Evolutionary conservation across 2,888 invertebrate genomes (phyloP), one percentile per base, ranked within the genome.

Genomic region (Epinotia bilunana): DNA sequence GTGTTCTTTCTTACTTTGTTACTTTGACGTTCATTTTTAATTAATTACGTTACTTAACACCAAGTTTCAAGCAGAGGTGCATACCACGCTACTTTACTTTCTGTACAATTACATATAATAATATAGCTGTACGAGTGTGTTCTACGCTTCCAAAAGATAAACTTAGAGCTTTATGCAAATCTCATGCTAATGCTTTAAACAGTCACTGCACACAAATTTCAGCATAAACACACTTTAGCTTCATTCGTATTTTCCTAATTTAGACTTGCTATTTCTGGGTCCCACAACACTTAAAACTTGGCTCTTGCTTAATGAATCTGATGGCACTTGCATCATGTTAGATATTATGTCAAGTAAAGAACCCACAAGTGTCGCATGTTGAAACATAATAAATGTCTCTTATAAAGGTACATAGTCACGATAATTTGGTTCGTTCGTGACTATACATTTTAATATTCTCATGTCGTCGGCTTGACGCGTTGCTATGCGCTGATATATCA

Each of bases 401-500:
- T 81, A 81, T 81, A 65, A 68, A 69, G 55, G 61, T 67, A 77
- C 73, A 79, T 74, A 82, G 83, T 84, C 85, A 87, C 83, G 85
- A 87, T 86, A 84, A 85, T 86, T 84, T 81, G 80, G 77, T 71
- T 49, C 69, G 84, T 88, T 90, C 92, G 92, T 92, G 92, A 91
- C 92, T 88, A 79, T 82, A 86, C 89, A 87, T 89, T 88, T 91
- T 91, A 89, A 89, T 91, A 91, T 91, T 88, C 90, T 78, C 77
- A 76, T 76, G 78, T 79, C 82, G 85, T 84, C 79, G 77, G 55
- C 20, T 60, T 79, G 82, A 83, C 85, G 82, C 87, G 90, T 91
- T 88, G 91, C 90, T 88, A 91, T 87, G 90, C 83, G 79, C 85
- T 88, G 91, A 89, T 91, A 91, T 86, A 89, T 92, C 92, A 84